Percentiles rank a stretch among this genome's conserved stretches.
phyloP scores from a whole-genome alignment of 2,113 vertebrate species.

The Urocolius indicus region DNA sequence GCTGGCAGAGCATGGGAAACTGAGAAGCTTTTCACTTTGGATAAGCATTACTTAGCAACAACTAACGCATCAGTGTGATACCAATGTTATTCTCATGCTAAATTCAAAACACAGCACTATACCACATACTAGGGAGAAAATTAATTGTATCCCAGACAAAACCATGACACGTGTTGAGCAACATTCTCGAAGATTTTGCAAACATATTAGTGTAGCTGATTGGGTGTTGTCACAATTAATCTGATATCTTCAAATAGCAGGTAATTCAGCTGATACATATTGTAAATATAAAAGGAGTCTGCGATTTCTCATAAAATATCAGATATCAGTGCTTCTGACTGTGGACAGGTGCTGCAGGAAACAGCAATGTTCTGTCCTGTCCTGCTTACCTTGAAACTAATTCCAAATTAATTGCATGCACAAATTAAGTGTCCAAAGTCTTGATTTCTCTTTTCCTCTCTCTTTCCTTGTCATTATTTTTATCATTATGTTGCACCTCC shows the following conservation, averaged over 20 bases:
- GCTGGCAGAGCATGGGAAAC: too few relatives aligned
- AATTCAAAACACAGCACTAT: too few relatives aligned
- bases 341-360: neutral
- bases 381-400: neutral
- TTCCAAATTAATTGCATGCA: neutral
- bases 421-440: neutral
- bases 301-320: neutral
- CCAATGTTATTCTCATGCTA: too few relatives aligned
- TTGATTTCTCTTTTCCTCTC: neutral
- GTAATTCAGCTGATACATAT: neutral
- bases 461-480: neutral
- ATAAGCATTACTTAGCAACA: too few relatives aligned
- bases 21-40: too few relatives aligned
- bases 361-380: neutral
- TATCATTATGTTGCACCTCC: neutral
- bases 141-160: too few relatives aligned
- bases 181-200: neutral
- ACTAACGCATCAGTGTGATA: too few relatives aligned
- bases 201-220: neutral
- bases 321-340: neutral
- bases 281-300: neutral
- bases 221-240: neutral
- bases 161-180: neutral
- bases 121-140: too few relatives aligned
- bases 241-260: neutral